Percentiles rank a stretch among this genome's conserved stretches.
These are phyloP conservation scores for Lycodopsis pacificus DNA, from an alignment of 2,797 vertebrate genomes.

Conservation along the genomic window DNA sequence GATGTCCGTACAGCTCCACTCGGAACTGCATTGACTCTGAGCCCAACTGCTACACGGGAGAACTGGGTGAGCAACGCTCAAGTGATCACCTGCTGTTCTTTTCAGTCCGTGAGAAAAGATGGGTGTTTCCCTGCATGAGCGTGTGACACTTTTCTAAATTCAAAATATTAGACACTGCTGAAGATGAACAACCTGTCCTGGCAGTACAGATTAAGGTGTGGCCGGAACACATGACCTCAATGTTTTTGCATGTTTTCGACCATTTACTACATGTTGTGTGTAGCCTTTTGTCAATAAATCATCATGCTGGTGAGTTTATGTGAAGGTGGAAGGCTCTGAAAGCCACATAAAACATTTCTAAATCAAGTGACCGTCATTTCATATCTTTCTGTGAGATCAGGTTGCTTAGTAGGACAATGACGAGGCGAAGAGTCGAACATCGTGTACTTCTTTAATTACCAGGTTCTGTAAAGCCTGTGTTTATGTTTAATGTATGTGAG, in stretches of 20 bases:
- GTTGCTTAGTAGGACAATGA: neutral
- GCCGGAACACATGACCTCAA: too few relatives aligned
- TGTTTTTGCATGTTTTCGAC: neutral
- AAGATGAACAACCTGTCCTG: slow-evolving; percentile 3
- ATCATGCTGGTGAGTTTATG: neutral
- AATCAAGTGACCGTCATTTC: neutral
- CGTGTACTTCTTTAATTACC: neutral
- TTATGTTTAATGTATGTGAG: neutral
- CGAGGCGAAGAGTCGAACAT: neutral
- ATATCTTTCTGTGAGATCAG: neutral
- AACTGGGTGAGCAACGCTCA: slow-evolving; percentile 36
- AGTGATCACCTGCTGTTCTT: neutral
- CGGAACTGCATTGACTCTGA: slow-evolving; percentile 16
- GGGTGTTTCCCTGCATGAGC: neutral
- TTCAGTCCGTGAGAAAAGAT: neutral
- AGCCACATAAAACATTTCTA: neutral
- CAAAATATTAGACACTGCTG: neutral
- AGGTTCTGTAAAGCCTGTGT: neutral
- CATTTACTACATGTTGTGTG: neutral
- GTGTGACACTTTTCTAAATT: neutral
- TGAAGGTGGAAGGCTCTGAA: neutral
- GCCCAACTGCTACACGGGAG: slow-evolving; percentile 37
- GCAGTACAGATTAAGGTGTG: neutral
- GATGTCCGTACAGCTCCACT: slow-evolving; percentile 30
- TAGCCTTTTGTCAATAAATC: neutral